These are phyloP conservation scores for Glyphotaelius pellucidus DNA, from an alignment of 2,888 invertebrate genomes.

Conservation along the genomic window DNA sequence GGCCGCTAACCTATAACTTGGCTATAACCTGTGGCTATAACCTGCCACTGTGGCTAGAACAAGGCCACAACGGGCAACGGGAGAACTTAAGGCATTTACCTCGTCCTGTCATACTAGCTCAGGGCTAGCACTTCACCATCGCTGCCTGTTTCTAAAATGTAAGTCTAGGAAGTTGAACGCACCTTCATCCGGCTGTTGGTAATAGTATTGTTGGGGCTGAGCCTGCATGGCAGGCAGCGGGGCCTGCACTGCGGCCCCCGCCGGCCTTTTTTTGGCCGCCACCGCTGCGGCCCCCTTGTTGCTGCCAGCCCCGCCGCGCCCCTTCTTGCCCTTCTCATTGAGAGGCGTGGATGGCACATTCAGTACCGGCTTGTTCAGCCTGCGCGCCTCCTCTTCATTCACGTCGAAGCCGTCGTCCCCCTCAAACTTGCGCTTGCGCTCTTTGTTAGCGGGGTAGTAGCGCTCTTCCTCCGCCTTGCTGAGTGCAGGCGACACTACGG, in stretches of 20 bases:
- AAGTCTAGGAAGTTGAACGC: slow-evolving; percentile 79
- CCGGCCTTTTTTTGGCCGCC: slow-evolving; percentile 74
- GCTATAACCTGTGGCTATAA: not conserved
- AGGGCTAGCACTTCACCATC: slow-evolving; percentile 80
- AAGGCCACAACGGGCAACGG: slow-evolving; percentile 33
- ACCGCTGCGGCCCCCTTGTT: slow-evolving; percentile 72
- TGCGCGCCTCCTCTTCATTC: slow-evolving; percentile 76
- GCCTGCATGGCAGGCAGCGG: slow-evolving; percentile 75
- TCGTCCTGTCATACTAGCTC: slow-evolving; percentile 79
- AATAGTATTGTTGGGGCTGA: slow-evolving; percentile 77
- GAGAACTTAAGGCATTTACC: slow-evolving; percentile 63
- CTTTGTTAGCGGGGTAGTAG: slow-evolving; percentile 85
- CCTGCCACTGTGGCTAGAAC: not conserved
- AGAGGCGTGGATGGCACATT: slow-evolving; percentile 76
- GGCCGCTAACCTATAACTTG: not conserved
- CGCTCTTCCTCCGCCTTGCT: slow-evolving; percentile 77
- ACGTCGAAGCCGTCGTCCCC: slow-evolving; percentile 82
- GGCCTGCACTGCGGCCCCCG: slow-evolving; percentile 74
- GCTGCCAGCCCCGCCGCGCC: slow-evolving; percentile 70
- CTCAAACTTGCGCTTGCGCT: slow-evolving; percentile 83
- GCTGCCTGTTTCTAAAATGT: slow-evolving; percentile 78
- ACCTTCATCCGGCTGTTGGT: slow-evolving; percentile 79
- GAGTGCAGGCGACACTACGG: slow-evolving; percentile 72
- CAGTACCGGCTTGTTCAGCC: slow-evolving; percentile 75
- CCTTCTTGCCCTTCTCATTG: slow-evolving; percentile 75